Evolutionary conservation across 2,888 invertebrate genomes (phyloP).

Genomic region (Ophioninae sp.): DNA sequence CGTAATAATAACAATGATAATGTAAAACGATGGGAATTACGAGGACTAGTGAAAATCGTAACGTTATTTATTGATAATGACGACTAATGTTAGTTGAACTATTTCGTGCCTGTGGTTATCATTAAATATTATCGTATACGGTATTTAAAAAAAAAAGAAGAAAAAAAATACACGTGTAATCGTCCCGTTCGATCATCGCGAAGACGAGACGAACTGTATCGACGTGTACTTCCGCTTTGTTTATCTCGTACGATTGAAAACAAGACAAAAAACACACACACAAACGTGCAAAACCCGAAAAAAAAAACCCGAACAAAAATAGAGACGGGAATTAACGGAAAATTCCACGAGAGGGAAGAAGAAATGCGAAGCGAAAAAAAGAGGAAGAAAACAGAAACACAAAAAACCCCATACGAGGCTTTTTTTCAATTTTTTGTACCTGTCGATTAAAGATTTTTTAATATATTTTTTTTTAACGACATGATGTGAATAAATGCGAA

Average conservation of each 20-base stretch:
- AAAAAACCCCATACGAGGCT: neutral
- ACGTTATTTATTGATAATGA: slow-evolving; percentile 65
- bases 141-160: slow-evolving; percentile 42
- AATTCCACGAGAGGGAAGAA: neutral
- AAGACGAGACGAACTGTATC: slow-evolving; percentile 15
- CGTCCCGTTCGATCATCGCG: slow-evolving; percentile 9
- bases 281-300: neutral
- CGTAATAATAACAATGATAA: slow-evolving; percentile 5
- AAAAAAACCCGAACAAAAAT: neutral
- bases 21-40: slow-evolving; percentile 40
- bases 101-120: slow-evolving; percentile 74
- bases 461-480: neutral
- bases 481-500: neutral
- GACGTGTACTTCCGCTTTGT: slow-evolving; percentile 14
- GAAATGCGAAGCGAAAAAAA: neutral
- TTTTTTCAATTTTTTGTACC: neutral
- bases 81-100: slow-evolving; percentile 71
- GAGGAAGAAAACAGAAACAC: neutral
- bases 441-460: neutral
- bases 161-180: slow-evolving; percentile 24
- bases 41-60: slow-evolving; percentile 68
- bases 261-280: neutral
- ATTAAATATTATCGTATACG: slow-evolving; percentile 55
- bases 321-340: neutral
- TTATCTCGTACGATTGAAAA: neutral